These are phyloP conservation scores for Prolemur simus DNA, from an alignment of 2,113 vertebrate species.

Conservation along the genomic window DNA sequence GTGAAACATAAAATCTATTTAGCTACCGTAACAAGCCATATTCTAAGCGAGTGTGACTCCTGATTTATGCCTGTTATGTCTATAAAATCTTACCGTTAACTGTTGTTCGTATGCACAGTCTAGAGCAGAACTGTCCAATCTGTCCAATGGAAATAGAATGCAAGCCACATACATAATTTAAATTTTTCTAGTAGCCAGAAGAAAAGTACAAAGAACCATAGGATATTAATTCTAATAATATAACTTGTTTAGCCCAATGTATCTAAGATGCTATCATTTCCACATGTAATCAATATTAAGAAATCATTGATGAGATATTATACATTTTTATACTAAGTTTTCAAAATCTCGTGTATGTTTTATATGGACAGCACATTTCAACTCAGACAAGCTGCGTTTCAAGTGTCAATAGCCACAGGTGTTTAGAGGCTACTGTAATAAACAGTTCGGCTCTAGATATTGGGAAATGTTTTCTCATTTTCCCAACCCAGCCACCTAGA, in stretches of 20 bases:
- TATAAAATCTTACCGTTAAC: neutral
- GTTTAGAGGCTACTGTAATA: neutral
- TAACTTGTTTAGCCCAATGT: neutral
- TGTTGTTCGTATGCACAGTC: neutral
- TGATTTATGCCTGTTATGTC: neutral
- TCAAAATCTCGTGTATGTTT: neutral
- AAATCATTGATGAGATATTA: neutral
- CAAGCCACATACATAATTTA: neutral
- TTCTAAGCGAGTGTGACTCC: neutral
- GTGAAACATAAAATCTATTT: neutral
- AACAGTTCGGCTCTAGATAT: neutral
- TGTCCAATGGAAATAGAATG: neutral
- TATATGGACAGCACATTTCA: neutral
- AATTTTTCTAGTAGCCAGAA: neutral
- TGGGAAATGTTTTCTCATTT: neutral
- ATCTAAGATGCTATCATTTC: neutral
- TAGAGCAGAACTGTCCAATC: neutral
- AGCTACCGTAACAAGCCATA: neutral
- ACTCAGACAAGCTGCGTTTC: neutral
- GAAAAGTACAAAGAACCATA: neutral
- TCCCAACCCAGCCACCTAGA: neutral
- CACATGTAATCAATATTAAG: neutral
- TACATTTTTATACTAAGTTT: neutral
- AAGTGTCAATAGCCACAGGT: neutral
- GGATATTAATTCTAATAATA: neutral